Base-by-base conservation (phyloP, 1,140 invertebrate species). In the Triops cancriformis region DNA sequence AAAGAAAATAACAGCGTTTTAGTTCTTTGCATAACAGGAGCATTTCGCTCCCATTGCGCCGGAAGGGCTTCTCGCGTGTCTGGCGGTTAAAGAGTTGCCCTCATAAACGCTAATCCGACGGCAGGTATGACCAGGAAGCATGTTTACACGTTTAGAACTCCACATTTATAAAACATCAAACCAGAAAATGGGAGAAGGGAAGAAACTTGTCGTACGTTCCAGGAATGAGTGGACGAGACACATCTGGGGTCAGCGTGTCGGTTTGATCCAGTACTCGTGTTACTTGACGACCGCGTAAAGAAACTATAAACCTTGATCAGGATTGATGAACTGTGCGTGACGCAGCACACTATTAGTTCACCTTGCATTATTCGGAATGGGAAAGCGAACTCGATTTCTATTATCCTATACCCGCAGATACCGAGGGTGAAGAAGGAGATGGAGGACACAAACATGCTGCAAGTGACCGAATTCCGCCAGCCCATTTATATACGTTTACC, bases 281-380 rank as follows among this genome's bases (percentile, higher is more conserved):
- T 37, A 37, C 31, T 7, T 7, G 31, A 37, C 31, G 31, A 37
- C 31, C 31, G 31, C 31, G 31, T 7, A 64, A 64, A 23, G 51
- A 64, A 64, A 23, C 51, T 64, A 23, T 23, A 64, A 64, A 14
- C 10, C 18, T 64, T 64, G 51, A 18, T 64, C 51, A 11, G 51
- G 51, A 64, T 64, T 64, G 51, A 64, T 64, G 51, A 23, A 64
- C 6, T 14, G n/a, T 64, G 51, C 51, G 51, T 64, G 51, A 64
- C 51, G 23, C n/a, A 64, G 51, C 51, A 64, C 51, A 64, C n/a
- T 64, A 64, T 64, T 64, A 64, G 51, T 64, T 64, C 51, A 64
- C 51, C 51, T 64, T 18, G 51, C 51, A 64, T 64, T 64, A 64
- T 64, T 7, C 51, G 14, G 14, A 23, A 64, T 23, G 23, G 9